A percentile compares a stretch with the other conserved stretches of the same genome.
Conservation (phyloP, 92 coral and sea anemone genomes). For the Zoanthus gigantus region DNA sequence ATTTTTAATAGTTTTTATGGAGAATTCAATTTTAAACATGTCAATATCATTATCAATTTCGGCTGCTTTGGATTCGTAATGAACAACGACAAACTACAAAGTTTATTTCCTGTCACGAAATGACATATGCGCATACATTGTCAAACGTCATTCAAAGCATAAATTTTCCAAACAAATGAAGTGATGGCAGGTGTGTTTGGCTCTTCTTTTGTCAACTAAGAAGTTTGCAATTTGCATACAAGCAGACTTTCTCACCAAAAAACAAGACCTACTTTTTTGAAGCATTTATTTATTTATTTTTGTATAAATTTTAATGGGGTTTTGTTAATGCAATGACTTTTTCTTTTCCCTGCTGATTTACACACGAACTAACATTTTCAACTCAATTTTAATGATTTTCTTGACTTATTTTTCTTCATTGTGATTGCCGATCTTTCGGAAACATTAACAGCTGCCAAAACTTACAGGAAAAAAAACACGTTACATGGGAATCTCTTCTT, state of each 20-base stretch:
- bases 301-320: background rate
- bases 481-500: background rate
- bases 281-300: background rate
- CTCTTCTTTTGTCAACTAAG: slow-evolving; percentile 3
- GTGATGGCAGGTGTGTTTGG: slow-evolving; percentile 29
- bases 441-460: slow-evolving; percentile 36
- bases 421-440: background rate
- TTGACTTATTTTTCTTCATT: background rate
- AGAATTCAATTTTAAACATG: too few relatives aligned
- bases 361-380: background rate
- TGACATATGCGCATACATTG: background rate
- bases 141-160: slow-evolving; percentile 6
- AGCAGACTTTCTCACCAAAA: background rate
- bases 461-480: slow-evolving; percentile 15
- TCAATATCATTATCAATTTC: background rate
- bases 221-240: slow-evolving; percentile 34
- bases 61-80: background rate
- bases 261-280: background rate
- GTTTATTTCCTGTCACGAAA: background rate
- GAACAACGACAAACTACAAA: background rate
- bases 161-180: slow-evolving; percentile 29
- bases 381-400: background rate
- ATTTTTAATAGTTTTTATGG: too few relatives aligned
- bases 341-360: background rate
- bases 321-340: background rate